These are phyloP conservation scores for Eupithecia abbreviata DNA, from an alignment of 2,888 invertebrate genomes.

Conservation along the genomic window DNA sequence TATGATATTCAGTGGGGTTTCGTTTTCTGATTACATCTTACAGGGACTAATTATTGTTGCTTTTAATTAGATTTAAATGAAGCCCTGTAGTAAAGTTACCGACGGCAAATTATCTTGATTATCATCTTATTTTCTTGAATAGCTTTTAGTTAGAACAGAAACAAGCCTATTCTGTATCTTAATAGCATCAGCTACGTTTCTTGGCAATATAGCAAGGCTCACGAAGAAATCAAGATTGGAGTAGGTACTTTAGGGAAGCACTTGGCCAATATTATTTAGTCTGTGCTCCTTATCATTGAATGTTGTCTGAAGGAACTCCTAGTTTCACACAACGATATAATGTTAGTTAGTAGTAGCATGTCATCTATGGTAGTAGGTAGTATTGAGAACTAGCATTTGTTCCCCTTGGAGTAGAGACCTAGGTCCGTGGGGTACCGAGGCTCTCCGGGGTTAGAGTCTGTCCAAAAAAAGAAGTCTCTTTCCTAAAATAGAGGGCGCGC, in stretches of 20 bases:
- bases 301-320: neutral
- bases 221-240: neutral
- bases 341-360: no score
- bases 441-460: no score
- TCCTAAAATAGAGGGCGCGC: no score
- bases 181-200: constrained; percentile 19
- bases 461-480: no score
- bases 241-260: constrained; percentile 1
- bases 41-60: neutral
- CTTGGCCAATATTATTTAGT: neutral
- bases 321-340: no score
- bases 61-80: constrained; percentile 3
- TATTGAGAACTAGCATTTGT: no score
- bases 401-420: no score
- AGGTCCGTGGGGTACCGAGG: no score
- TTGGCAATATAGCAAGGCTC: neutral
- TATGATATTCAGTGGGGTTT: neutral
- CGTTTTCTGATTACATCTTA: neutral
- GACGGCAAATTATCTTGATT: constrained; percentile 5
- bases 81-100: neutral
- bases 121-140: constrained; percentile 16
- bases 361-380: no score
- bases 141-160: constrained; percentile 14
- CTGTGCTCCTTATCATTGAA: neutral
- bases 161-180: constrained; percentile 14